Conservation (phyloP, 2,797 vertebrate species). For the Pelochelys cantorii region DNA sequence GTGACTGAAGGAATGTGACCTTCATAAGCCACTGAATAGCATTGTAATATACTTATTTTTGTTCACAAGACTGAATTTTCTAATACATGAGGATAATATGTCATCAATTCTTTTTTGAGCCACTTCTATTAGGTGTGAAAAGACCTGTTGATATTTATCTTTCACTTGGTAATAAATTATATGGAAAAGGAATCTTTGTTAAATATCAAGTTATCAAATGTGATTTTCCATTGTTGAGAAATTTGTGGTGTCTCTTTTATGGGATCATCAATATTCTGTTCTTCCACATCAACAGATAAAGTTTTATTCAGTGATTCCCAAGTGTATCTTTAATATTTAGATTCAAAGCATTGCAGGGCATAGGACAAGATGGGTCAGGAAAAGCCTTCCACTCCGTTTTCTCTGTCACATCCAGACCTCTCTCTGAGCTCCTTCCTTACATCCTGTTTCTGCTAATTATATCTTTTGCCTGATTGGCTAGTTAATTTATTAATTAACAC, state of each 20-base stretch:
- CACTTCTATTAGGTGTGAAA: background rate
- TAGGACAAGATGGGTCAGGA: no score
- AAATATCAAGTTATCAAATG: background rate
- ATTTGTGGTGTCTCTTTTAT: background rate
- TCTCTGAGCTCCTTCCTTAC: no score
- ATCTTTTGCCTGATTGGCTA: no score
- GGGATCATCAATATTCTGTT: fast-evolving
- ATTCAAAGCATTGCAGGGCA: no score
- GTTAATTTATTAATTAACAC: no score
- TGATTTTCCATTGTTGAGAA: background rate
- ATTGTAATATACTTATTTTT: background rate
- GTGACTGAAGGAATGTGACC: background rate
- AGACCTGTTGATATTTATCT: background rate
- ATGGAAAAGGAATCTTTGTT: background rate
- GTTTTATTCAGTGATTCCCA: background rate
- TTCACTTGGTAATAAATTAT: background rate
- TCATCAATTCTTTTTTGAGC: background rate
- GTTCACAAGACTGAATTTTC: background rate
- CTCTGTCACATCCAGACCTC: no score
- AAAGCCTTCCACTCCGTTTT: no score
- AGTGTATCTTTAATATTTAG: no score
- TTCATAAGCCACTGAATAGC: background rate
- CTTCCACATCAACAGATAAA: background rate
- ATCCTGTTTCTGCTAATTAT: no score
- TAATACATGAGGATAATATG: conserved; percentile 54